Base-by-base conservation (phyloP, 2,797 vertebrate genomes). In the Chelon labrosus region DNA sequence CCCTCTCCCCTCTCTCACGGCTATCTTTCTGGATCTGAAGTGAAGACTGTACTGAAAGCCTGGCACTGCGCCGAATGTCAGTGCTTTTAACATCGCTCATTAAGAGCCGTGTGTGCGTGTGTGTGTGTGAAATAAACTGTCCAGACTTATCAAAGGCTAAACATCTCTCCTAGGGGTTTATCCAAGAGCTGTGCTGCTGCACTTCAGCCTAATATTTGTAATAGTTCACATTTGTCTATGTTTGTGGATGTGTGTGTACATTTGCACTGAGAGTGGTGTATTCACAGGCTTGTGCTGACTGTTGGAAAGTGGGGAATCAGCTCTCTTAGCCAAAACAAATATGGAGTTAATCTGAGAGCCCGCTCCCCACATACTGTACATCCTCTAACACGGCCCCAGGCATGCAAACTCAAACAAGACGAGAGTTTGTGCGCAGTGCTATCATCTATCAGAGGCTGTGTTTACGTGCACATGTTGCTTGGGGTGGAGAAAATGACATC, bases 281-380 rank as follows among this genome's bases (percentile, higher is more conserved):
- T 60, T 17, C 0, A 3, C 35, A 49, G 38, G 10, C 70, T 66
- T 31, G 55, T 80, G 74, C 75, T 68, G 73, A 79, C 76, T 71
- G 12, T 60, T 61, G 19, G 13, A 19, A 53, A 39, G 49, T 63
- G 41, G 55, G 62, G 55, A 3, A 72, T 71, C 37, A 38, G 44
- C 37, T 73, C 47, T 65, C 53, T 73, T 52, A 51, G 66, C 50
- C 65, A 47, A 70, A 69, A 25, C 13, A 0, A 19, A 16, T 14
- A 44, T 16, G 3, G 2, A 16, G 42, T 17, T 82, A 82, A 80
- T 78, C 58, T 73, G 19, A 62, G 58, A 75, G 62, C n/a, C 35
- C 42, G 17, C 44, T 20, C 27, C 37, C 11, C 50, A 25, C 38
- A 37, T 19, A n/a, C 53, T 57, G 20, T 39, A 61, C n/a, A 39